phyloP scores from a whole-genome alignment of 2,888 invertebrate genomes.

The Drosophila atripex region DNA sequence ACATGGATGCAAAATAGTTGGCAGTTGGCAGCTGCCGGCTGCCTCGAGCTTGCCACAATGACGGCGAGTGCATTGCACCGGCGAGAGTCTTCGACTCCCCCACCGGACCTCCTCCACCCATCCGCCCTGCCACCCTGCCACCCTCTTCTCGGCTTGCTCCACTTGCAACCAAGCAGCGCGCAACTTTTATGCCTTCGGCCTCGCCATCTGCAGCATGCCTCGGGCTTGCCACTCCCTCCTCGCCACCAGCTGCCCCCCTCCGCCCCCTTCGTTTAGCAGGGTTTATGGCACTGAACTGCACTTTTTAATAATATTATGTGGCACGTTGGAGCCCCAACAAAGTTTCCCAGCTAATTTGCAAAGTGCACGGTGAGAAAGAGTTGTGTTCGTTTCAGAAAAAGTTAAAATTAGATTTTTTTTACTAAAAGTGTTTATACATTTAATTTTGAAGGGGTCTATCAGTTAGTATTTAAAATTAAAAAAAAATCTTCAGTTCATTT shows the following conservation, averaged over 20 bases:
- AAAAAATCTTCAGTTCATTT: no score
- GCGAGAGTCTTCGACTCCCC: constrained; percentile 8
- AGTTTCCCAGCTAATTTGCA: constrained; percentile 41
- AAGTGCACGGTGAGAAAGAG: neutral
- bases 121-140: neutral
- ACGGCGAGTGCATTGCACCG: constrained; percentile 65
- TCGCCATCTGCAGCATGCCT: constrained; percentile 38
- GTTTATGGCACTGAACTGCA: constrained; percentile 35
- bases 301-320: constrained; percentile 76
- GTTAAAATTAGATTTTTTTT: no score
- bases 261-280: constrained; percentile 30
- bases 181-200: constrained; percentile 70
- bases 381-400: no score
- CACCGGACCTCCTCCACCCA: neutral
- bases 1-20: constrained; percentile 76
- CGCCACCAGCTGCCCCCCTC: no score
- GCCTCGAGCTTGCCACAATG: constrained; percentile 46
- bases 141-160: constrained; percentile 45
- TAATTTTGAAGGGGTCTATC: no score
- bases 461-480: no score
- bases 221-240: constrained; percentile 2
- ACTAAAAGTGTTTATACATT: no score
- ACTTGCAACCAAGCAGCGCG: constrained; percentile 74
- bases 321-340: constrained; percentile 66
- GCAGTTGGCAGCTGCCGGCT: constrained; percentile 69